Conservation (phyloP, 2,888 invertebrate genomes). For the Andrena dorsata region DNA sequence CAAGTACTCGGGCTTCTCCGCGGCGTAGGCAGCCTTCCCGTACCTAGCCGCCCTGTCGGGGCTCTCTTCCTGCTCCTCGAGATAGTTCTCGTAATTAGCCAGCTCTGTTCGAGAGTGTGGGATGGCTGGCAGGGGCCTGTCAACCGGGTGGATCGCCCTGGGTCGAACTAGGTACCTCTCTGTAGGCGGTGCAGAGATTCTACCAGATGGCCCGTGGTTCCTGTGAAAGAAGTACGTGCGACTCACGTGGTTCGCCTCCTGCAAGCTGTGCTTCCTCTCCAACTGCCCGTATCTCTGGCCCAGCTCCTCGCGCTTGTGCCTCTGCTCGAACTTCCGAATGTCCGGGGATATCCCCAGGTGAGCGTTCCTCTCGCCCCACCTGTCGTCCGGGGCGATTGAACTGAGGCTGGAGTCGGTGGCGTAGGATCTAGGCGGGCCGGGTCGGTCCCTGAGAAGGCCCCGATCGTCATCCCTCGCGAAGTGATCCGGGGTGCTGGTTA, state of each 20-base stretch:
- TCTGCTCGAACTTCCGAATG: constrained; percentile 75
- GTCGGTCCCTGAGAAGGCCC: constrained; percentile 58
- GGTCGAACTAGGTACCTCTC: constrained; percentile 79
- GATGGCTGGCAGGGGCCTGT: constrained; percentile 81
- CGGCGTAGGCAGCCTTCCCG: constrained; percentile 1
- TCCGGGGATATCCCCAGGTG: constrained; percentile 64
- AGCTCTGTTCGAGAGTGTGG: constrained; percentile 77
- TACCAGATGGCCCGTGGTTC: constrained; percentile 79
- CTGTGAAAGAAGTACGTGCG: constrained; percentile 70
- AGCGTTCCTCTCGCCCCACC: constrained; percentile 75
- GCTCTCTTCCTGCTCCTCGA: constrained; percentile 53
- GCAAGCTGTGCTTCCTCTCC: constrained; percentile 81
- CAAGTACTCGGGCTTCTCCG: constrained; percentile 59
- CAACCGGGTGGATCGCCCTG: constrained; percentile 79
- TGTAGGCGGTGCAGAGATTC: constrained; percentile 81
- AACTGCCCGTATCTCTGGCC: constrained; percentile 65
- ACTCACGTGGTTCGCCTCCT: constrained; percentile 74
- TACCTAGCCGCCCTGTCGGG: background rate
- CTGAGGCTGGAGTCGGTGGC: constrained; percentile 76
- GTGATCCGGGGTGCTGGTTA: constrained; percentile 80
- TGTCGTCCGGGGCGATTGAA: constrained; percentile 78
- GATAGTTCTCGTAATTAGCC: constrained; percentile 76
- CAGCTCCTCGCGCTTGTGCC: constrained; percentile 65
- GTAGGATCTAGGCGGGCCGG: constrained; percentile 68
- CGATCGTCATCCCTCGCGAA: constrained; percentile 73